These are phyloP conservation scores for Aldabrachelys gigantea DNA, from an alignment of 2,113 vertebrate species.

Conservation along the genomic window DNA sequence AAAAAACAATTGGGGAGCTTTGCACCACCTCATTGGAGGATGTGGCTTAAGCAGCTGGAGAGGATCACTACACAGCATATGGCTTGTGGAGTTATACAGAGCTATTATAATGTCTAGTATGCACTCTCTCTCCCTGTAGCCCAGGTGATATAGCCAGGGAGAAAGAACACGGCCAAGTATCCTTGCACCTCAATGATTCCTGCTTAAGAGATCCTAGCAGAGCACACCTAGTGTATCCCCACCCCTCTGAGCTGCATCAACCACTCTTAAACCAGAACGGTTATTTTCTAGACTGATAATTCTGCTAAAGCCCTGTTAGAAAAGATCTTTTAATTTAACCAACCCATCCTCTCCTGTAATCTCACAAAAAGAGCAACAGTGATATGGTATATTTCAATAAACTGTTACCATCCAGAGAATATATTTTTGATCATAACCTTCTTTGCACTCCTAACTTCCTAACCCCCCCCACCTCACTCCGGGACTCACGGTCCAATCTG, in stretches of 20 bases:
- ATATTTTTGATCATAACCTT: not conserved
- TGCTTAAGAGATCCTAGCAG: not conserved
- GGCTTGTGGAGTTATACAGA: not conserved
- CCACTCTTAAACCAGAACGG: not conserved
- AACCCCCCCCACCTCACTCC: fast-evolving
- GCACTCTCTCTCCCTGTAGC: not conserved
- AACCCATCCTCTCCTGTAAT: not conserved
- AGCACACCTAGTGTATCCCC: not conserved
- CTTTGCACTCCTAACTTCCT: not conserved
- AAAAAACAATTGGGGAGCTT: not conserved
- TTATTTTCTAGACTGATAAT: not conserved
- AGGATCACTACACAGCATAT: not conserved
- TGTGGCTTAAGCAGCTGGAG: not conserved
- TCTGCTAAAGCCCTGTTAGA: not conserved
- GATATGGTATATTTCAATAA: not conserved
- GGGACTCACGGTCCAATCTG: not conserved
- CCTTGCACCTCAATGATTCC: not conserved
- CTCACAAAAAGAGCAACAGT: not conserved
- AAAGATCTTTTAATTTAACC: not conserved
- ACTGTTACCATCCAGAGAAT: not conserved
- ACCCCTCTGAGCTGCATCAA: not conserved
- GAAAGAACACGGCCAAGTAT: not conserved
- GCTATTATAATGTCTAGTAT: not conserved
- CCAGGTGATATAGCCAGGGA: not conserved
- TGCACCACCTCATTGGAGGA: not conserved